These are phyloP conservation scores for Berghia stephanieae DNA, from an alignment of 1,140 invertebrate genomes.

Conservation along the genomic window DNA sequence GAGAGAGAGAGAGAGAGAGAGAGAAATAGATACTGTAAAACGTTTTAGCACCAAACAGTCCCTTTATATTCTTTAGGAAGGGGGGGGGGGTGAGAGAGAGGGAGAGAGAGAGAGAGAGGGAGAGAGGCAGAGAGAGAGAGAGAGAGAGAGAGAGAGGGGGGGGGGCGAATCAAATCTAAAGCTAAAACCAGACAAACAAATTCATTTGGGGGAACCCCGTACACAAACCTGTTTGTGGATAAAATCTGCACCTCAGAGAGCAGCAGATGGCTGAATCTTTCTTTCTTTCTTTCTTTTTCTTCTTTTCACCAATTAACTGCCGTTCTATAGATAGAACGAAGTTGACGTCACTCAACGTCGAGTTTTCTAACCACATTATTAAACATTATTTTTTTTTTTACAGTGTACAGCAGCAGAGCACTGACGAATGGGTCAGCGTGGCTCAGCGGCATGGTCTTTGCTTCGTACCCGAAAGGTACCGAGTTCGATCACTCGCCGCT, in stretches of 20 bases:
- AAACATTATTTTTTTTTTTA: neutral
- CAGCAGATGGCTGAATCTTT: neutral
- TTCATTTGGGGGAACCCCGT: neutral
- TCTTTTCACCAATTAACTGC: neutral
- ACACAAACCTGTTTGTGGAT: neutral
- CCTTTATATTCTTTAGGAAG: neutral
- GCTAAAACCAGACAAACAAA: neutral
- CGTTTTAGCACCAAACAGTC: neutral
- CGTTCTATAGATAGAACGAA: too few relatives aligned
- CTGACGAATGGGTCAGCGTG: too few relatives aligned
- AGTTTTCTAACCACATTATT: too few relatives aligned
- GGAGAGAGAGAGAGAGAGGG: too few relatives aligned
- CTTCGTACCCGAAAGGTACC: too few relatives aligned
- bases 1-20: conserved; percentile 11
- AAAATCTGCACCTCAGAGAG: neutral
- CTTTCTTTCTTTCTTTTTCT: neutral
- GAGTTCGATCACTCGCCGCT: too few relatives aligned
- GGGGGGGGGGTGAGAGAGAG: too few relatives aligned
- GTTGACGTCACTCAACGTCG: too few relatives aligned
- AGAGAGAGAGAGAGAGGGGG: too few relatives aligned
- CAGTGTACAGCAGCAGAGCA: neutral
- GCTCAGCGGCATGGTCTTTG: too few relatives aligned
- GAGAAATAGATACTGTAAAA: neutral
- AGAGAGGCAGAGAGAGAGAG: too few relatives aligned
- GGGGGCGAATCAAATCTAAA: too few relatives aligned